Conservation (phyloP, 2,797 vertebrate species). For the Tinamus major region DNA sequence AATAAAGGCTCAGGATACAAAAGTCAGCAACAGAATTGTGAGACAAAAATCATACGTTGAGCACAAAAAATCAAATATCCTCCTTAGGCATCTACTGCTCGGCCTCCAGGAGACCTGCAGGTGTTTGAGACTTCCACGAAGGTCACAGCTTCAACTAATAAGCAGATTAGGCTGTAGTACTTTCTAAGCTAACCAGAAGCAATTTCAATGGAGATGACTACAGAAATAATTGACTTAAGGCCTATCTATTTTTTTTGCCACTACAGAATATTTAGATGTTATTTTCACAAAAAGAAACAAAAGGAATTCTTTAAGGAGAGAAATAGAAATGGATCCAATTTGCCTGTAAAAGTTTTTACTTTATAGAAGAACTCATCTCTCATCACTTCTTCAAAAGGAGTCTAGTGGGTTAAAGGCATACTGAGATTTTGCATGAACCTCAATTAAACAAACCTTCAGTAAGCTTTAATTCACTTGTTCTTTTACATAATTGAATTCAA, state of each 20-base stretch:
- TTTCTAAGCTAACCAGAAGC: background rate
- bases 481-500: background rate
- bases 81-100: background rate
- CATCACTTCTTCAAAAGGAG: background rate
- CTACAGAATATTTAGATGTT: background rate
- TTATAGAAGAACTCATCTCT: background rate
- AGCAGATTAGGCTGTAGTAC: background rate
- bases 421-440: conserved; percentile 29
- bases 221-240: fast-evolving
- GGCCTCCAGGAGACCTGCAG: background rate
- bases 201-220: background rate
- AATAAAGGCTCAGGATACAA: background rate
- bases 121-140: background rate
- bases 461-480: background rate
- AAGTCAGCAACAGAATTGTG: background rate
- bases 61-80: background rate
- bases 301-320: background rate
- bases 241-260: background rate
- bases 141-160: background rate
- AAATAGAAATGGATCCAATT: background rate
- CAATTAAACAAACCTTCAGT: background rate
- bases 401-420: background rate
- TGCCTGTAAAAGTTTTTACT: background rate
- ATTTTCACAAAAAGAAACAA: background rate
- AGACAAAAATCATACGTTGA: background rate